These are phyloP conservation scores for Hyles euphorbiae DNA, from an alignment of 1,140 invertebrate genomes.

Conservation along the genomic window DNA sequence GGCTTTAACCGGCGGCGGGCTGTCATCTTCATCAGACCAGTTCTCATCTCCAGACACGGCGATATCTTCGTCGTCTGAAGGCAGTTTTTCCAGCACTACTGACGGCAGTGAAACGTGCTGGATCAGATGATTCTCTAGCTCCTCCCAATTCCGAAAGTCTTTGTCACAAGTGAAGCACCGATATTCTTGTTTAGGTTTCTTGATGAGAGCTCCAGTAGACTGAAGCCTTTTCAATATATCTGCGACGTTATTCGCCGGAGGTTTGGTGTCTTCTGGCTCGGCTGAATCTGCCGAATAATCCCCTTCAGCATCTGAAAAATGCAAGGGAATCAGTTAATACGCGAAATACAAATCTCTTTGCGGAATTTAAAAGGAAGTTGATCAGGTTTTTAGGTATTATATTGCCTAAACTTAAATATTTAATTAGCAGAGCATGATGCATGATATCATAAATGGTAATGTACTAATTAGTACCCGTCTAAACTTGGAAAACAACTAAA, in stretches of 20 bases:
- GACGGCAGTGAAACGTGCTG: constrained; percentile 58
- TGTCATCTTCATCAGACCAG: constrained; percentile 62
- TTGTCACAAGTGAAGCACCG: constrained; percentile 52
- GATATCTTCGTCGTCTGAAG: constrained; percentile 59
- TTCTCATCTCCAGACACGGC: constrained; percentile 55
- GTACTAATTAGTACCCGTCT: too few relatives aligned
- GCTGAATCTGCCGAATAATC: constrained; percentile 25
- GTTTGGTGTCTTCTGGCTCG: constrained; percentile 25
- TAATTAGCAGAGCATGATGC: too few relatives aligned
- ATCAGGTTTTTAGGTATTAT: too few relatives aligned
- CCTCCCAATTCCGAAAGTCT: constrained; percentile 49
- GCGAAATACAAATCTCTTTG: too few relatives aligned
- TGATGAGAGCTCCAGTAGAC: constrained; percentile 53
- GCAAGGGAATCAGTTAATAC: too few relatives aligned
- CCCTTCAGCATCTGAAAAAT: constrained; percentile 39
- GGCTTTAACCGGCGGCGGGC: constrained; percentile 10
- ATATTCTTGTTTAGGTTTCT: constrained; percentile 54
- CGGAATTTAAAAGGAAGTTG: too few relatives aligned
- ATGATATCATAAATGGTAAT: too few relatives aligned
- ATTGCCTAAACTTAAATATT: too few relatives aligned
- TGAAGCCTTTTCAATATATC: constrained; percentile 49
- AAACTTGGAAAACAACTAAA: too few relatives aligned
- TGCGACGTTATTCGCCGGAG: constrained; percentile 39
- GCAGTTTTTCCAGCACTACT: constrained; percentile 54
- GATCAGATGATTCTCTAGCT: constrained; percentile 55